Base-by-base conservation (phyloP, 2,888 invertebrate genomes). In the Steinernema hermaphroditum region DNA sequence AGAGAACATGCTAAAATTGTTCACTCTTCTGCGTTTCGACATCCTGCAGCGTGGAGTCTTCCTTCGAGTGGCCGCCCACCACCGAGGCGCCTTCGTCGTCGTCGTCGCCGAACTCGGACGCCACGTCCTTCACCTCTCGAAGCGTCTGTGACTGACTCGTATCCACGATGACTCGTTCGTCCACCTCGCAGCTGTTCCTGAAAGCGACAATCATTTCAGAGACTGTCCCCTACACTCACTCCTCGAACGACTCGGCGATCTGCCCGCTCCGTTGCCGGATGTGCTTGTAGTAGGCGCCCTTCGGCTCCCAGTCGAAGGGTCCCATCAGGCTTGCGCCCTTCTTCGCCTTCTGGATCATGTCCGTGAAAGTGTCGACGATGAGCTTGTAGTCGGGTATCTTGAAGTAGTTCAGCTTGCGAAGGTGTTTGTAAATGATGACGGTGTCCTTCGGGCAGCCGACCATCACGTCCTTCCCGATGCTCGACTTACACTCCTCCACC, bases 341-440 rank as follows among this genome's bases (percentile, higher is more conserved):
- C 43, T 41, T 34, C 34, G 62, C 34, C 62, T 62, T 62, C 68
- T 8, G 14, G 24, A 41, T n/a, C 37, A 41, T 68, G 2, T 27
- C 54, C 24, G 54, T 27, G 54, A 34, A 41, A 16, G 37, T 34
- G 68, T 68, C 41, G 4, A 41, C n/a, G n/a, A 68, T 32, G 9
- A 68, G 37, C n/a, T 68, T 68, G 68, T 68, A 68, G 68, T 68
- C 43, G 68, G 68, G 68, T 16, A n/a, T 12, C n/a, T 34, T 68
- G 68, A n/a, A 41, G 68, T 68, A 68, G 37, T 68, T 41, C 34
- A 68, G 43, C 41, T 19, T 68, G 14, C 43, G 68, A 16, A 68
- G 68, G 68, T 68, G 68, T 22, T 68, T 68, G 68, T 41, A 41
- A 12, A 68, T 68, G 68, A n/a, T 37, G 41, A 68, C 43, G 34